Evolutionary conservation across 2,888 invertebrate species (phyloP).

Genomic region (Drosophila leonis): DNA sequence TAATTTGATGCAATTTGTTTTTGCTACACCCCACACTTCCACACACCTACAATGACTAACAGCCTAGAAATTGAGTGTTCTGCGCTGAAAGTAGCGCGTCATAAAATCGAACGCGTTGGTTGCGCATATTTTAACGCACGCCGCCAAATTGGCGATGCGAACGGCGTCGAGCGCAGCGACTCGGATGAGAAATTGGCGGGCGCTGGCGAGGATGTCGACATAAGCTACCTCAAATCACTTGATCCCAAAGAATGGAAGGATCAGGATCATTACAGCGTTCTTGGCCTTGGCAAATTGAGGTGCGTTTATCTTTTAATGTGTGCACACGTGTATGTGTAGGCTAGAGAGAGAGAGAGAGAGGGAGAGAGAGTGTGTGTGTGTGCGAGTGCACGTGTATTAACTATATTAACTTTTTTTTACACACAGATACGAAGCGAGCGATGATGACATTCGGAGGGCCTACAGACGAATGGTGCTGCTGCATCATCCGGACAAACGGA

Average conservation of each 20-base stretch:
- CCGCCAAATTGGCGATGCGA: constrained; percentile 68
- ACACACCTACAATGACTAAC: constrained; percentile 52
- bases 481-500: constrained; percentile 99
- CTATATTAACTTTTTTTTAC: constrained; percentile 39
- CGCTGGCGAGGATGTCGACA: constrained; percentile 89
- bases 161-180: constrained; percentile 77
- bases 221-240: constrained; percentile 93
- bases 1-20: constrained; percentile 46
- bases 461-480: constrained; percentile 95
- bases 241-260: constrained; percentile 99
- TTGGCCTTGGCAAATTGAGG: constrained; percentile 92
- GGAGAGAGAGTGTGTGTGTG: neutral
- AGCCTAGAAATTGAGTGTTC: constrained; percentile 54
- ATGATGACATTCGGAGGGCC: constrained; percentile 96
- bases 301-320: constrained; percentile 21
- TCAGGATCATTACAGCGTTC: constrained; percentile 98
- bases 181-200: constrained; percentile 81
- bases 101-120: constrained; percentile 77
- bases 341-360: neutral
- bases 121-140: constrained; percentile 74
- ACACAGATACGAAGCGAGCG: constrained; percentile 92
- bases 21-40: constrained; percentile 24
- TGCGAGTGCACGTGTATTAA: constrained; percentile 57
- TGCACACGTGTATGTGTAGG: constrained; percentile 7
- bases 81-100: constrained; percentile 63